A percentile compares a stretch with the other conserved stretches of the same genome.
Evolutionary conservation across 2,888 invertebrate genomes (phyloP).

Genomic region (Macroteleia sp.): DNA sequence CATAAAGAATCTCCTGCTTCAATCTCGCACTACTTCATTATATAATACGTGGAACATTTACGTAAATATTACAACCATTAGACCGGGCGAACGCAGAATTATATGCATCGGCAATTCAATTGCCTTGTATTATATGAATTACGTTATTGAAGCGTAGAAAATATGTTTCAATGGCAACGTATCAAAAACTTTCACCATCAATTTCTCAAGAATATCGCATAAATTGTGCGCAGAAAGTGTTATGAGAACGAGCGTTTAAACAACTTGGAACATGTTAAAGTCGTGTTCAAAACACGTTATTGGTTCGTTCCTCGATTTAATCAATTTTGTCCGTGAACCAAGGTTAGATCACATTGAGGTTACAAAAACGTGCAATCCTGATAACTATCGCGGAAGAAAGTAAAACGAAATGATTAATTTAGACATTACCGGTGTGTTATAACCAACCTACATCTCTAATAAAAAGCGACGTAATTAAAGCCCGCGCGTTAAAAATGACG

Average conservation of each 20-base stretch:
- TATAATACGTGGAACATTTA: constrained; percentile 40
- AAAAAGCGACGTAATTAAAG: constrained; percentile 26
- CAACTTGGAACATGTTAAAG: constrained; percentile 3
- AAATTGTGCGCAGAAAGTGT: constrained; percentile 45
- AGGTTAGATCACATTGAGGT: constrained; percentile 44
- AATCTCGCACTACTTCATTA: constrained; percentile 32
- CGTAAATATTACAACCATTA: constrained; percentile 37
- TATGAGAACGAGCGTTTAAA: constrained; percentile 40
- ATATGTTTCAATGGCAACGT: constrained; percentile 22
- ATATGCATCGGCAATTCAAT: constrained; percentile 23
- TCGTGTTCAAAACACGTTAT: constrained; percentile 3
- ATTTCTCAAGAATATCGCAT: constrained; percentile 62
- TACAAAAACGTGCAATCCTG: constrained; percentile 33
- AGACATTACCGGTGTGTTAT: constrained; percentile 25
- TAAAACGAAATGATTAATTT: constrained; percentile 53
- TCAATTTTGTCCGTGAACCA: constrained; percentile 6
- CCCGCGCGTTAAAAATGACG: constrained; percentile 9
- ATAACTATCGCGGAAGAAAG: constrained; percentile 44
- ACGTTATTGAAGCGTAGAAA: constrained; percentile 28
- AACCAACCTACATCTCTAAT: constrained; percentile 12
- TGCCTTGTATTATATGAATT: constrained; percentile 47
- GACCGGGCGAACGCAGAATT: constrained; percentile 3
- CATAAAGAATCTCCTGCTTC: not conserved
- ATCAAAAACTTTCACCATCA: constrained; percentile 58
- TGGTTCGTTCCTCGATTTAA: not conserved